phyloP scores from a whole-genome alignment of 2,888 invertebrate species.

The Acrocyrtus sp. region DNA sequence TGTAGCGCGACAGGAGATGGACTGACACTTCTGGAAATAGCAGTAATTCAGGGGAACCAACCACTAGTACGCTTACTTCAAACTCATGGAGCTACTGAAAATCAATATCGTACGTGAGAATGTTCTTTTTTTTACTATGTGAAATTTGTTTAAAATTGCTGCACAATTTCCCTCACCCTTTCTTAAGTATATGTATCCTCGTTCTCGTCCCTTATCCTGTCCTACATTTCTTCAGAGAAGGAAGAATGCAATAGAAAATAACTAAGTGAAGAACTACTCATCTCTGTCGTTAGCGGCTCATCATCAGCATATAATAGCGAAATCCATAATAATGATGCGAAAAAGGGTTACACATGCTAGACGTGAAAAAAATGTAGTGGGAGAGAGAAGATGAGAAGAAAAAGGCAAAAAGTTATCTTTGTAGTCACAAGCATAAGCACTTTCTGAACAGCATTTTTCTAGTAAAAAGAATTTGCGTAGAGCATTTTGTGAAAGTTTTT shows the following conservation, averaged over 20 bases:
- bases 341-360: too few relatives aligned
- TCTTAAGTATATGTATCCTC: not conserved
- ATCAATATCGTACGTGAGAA: conserved; percentile 79
- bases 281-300: too few relatives aligned
- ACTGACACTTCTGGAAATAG: conserved; percentile 90
- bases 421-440: too few relatives aligned
- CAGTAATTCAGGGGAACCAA: conserved; percentile 89
- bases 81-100: conserved; percentile 86
- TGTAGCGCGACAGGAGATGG: conserved; percentile 72
- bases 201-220: conserved; percentile 2
- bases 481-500: too few relatives aligned
- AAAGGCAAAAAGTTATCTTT: too few relatives aligned
- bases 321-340: too few relatives aligned
- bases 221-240: not conserved
- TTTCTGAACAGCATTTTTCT: too few relatives aligned
- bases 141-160: not conserved
- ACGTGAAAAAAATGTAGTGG: too few relatives aligned
- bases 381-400: too few relatives aligned
- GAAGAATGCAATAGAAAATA: not conserved
- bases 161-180: not conserved
- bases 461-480: too few relatives aligned
- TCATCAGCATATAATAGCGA: not conserved
- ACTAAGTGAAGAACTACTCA: too few relatives aligned
- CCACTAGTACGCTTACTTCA: conserved; percentile 90
- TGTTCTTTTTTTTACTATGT: not conserved